Percentiles rank a stretch among this genome's conserved stretches.
Evolutionary conservation across 2,888 invertebrate species (phyloP).

Genomic region (Epinotia ramella): DNA sequence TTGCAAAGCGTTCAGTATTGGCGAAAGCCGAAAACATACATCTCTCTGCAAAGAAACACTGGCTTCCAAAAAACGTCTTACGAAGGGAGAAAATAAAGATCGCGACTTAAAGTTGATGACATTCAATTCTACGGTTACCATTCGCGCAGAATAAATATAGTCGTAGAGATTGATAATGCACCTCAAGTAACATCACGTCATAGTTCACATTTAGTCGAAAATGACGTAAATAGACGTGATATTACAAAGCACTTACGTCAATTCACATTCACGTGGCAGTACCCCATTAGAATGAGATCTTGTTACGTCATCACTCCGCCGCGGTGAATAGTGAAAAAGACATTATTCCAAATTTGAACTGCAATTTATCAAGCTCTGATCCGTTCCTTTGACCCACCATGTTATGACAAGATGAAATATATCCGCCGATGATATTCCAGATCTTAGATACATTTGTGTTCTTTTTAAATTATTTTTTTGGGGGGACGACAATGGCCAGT

Average conservation of each 20-base stretch:
- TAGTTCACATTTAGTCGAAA: background rate
- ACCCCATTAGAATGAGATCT: conserved; percentile 65
- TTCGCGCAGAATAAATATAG: conserved; percentile 24
- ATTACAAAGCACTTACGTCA: conserved; percentile 26
- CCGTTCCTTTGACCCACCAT: conserved; percentile 80
- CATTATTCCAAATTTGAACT: conserved; percentile 83
- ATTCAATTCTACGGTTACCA: conserved; percentile 11
- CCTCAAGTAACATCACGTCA: conserved; percentile 33
- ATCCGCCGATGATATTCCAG: conserved; percentile 81
- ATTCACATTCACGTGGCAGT: conserved; percentile 48
- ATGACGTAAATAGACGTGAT: background rate
- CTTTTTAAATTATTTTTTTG: conserved; percentile 65
- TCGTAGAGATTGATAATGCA: conserved; percentile 30
- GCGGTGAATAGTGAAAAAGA: conserved; percentile 81
- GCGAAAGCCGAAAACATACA: too few relatives aligned
- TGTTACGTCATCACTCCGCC: conserved; percentile 77
- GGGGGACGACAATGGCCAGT: conserved; percentile 56
- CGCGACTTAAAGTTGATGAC: background rate
- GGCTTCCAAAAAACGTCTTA: too few relatives aligned
- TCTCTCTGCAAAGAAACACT: too few relatives aligned
- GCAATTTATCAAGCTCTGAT: conserved; percentile 82
- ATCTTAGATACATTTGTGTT: conserved; percentile 66
- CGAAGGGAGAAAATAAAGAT: background rate
- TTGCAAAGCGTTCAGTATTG: too few relatives aligned
- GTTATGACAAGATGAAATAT: conserved; percentile 85